These are phyloP conservation scores for Numenius phaeopus DNA, from an alignment of 2,797 vertebrate genomes.

Conservation along the genomic window DNA sequence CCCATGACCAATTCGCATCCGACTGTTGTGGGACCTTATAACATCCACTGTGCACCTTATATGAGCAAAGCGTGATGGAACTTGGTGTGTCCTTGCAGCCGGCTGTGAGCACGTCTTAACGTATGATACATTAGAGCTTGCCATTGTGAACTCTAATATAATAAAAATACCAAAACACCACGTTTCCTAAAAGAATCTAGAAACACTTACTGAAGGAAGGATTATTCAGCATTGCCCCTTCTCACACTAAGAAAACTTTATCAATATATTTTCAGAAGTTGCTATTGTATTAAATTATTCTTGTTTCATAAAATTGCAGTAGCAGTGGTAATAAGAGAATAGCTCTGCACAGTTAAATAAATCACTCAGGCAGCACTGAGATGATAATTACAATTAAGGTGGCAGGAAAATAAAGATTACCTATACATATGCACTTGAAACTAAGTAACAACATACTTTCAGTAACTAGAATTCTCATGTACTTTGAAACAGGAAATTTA, in stretches of 20 bases:
- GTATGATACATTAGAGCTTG: not conserved
- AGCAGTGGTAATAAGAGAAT: not conserved
- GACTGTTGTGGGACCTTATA: not conserved
- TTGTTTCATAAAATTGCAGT: slow-evolving; percentile 6
- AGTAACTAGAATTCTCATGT: not conserved
- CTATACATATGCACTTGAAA: not conserved
- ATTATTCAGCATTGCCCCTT: not conserved
- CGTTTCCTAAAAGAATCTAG: not conserved
- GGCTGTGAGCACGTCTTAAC: not conserved
- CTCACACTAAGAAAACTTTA: not conserved
- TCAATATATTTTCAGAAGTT: not conserved
- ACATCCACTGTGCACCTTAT: not conserved
- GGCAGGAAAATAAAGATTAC: not conserved
- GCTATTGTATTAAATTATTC: slow-evolving; percentile 1
- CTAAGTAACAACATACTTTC: not conserved
- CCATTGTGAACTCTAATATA: not conserved
- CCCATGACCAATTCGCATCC: fast-evolving
- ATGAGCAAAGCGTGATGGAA: not conserved
- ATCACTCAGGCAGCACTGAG: not conserved
- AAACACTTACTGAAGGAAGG: not conserved
- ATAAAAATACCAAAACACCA: not conserved
- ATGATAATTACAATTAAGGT: slow-evolving; percentile 44
- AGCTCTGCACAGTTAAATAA: slow-evolving; percentile 16
- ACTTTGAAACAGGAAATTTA: not conserved
- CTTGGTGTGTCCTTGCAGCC: not conserved